Evolutionary conservation across 2,797 vertebrate species (phyloP).

Genomic region (Ficedula albicollis): DNA sequence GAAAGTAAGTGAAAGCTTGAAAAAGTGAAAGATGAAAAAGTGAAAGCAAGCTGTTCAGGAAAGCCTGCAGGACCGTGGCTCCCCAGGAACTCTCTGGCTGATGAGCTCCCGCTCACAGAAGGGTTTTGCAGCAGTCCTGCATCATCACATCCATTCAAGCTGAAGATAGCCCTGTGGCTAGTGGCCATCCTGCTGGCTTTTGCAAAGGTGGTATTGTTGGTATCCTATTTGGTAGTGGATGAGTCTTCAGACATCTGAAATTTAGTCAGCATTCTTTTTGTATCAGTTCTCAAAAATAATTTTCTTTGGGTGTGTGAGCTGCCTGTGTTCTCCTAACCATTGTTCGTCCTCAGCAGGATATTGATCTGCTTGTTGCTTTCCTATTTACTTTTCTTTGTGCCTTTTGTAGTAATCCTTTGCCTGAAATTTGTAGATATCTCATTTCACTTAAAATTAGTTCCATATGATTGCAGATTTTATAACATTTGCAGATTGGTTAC

Average conservation of each 20-base stretch:
- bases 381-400: neutral
- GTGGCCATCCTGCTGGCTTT: neutral
- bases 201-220: neutral
- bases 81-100: neutral
- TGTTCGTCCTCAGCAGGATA: neutral
- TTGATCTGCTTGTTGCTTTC: neutral
- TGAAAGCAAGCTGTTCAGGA: neutral
- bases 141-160: rapidly evolving
- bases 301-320: neutral
- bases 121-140: neutral
- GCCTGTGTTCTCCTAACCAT: neutral
- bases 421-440: neutral
- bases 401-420: neutral
- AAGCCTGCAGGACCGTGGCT: neutral
- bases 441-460: slow-evolving; percentile 27
- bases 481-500: slow-evolving; percentile 19
- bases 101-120: rapidly evolving
- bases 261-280: neutral
- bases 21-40: too few species aligned
- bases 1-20: too few species aligned
- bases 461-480: slow-evolving; percentile 3
- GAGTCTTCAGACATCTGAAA: neutral
- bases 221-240: neutral
- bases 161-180: neutral
- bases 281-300: neutral